Evolutionary conservation across 1,140 invertebrate species (phyloP).

Genomic region (Drosophila suzukii): DNA sequence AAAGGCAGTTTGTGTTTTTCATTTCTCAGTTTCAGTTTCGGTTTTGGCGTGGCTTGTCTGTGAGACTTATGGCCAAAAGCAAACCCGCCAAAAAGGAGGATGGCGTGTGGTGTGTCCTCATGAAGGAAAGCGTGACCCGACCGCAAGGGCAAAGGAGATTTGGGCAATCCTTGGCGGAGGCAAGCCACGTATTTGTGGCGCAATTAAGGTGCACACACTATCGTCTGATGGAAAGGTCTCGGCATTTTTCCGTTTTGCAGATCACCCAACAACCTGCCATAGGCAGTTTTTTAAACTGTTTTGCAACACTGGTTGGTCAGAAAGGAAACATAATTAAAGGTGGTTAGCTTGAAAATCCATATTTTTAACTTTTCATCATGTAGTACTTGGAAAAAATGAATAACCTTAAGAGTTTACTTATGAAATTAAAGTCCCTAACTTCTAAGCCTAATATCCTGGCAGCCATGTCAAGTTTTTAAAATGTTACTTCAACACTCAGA

Average conservation of each 20-base stretch:
- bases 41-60: neutral
- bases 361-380: neutral
- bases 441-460: neutral
- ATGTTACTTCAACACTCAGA: neutral
- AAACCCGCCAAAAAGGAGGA: neutral
- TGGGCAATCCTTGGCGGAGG: slow-evolving; percentile 42
- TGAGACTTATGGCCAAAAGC: slow-evolving; percentile 18
- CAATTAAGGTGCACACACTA: slow-evolving; percentile 56
- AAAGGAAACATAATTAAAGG: neutral
- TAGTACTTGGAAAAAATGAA: no score
- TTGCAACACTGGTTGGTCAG: neutral
- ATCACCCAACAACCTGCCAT: slow-evolving; percentile 19
- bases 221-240: neutral
- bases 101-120: neutral
- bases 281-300: slow-evolving; percentile 12
- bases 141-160: slow-evolving; percentile 39
- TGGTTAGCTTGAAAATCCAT: no score
- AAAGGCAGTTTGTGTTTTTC: slow-evolving; percentile 1
- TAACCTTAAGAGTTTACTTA: no score
- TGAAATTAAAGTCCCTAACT: neutral
- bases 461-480: neutral
- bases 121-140: slow-evolving; percentile 37
- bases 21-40: slow-evolving; percentile 9
- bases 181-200: slow-evolving; percentile 60
- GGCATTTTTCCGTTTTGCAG: slow-evolving; percentile 19